These are phyloP conservation scores for Campaea margaritaria DNA, from an alignment of 2,888 invertebrate genomes.

Conservation along the genomic window DNA sequence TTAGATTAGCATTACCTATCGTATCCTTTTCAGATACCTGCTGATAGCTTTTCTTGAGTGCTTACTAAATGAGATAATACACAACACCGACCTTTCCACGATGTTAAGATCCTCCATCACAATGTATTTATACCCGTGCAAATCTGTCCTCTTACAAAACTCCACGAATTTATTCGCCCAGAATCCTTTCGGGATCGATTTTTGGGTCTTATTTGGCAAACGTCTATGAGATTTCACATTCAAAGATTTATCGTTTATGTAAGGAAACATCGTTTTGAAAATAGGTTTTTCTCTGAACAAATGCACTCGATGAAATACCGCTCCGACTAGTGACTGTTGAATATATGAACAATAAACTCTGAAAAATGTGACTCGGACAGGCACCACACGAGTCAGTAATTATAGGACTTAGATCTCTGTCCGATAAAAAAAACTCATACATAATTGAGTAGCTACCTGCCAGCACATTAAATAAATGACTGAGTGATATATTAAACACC, in stretches of 20 bases:
- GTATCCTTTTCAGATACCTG: too few relatives aligned
- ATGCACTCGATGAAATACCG: conserved; percentile 1
- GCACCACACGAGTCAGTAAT: conserved; percentile 54
- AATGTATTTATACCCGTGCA: conserved; percentile 90
- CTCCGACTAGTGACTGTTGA: conserved; percentile 1
- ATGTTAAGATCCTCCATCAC: conserved; percentile 84
- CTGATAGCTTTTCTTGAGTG: background rate
- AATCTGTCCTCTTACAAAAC: conserved; percentile 88
- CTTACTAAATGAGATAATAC: conserved; percentile 4
- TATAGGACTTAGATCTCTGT: conserved; percentile 57
- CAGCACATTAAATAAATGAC: conserved; percentile 9
- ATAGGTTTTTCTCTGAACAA: background rate
- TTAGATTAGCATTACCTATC: too few relatives aligned
- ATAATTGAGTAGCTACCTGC: conserved; percentile 39
- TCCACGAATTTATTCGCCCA: conserved; percentile 68
- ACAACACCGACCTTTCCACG: conserved; percentile 82
- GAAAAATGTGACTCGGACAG: conserved; percentile 35
- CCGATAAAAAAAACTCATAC: conserved; percentile 49
- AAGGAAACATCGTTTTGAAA: conserved; percentile 18
- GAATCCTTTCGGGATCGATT: conserved; percentile 46
- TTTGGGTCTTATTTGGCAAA: conserved; percentile 14
- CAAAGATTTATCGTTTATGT: conserved; percentile 10
- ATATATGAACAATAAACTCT: background rate
- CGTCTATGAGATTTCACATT: conserved; percentile 24
- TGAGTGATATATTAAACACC: conserved; percentile 10